phyloP scores from a whole-genome alignment of 1,140 invertebrate genomes.

The Anthonomus grandis region DNA sequence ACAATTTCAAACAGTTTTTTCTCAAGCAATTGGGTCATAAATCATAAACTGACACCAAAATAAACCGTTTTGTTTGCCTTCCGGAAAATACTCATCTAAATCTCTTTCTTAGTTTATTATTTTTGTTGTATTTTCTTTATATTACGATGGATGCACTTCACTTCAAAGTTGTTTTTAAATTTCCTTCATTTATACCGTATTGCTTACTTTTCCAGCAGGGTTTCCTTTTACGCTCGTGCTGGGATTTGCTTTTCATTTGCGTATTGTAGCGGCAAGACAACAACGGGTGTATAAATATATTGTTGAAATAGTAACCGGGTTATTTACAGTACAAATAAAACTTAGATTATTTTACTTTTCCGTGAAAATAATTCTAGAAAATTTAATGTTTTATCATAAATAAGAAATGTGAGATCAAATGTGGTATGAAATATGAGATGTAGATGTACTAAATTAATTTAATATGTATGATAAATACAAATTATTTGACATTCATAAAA shows the following conservation, averaged over 20 bases:
- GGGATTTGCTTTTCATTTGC: conserved; percentile 24
- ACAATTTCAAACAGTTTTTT: not conserved
- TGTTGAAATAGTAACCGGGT: conserved; percentile 1
- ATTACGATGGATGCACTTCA: conserved; percentile 3
- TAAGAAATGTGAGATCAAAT: too few species aligned
- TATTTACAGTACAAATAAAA: too few species aligned
- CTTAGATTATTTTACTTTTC: too few species aligned
- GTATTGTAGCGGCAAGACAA: conserved; percentile 1
- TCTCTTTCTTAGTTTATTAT: conserved; percentile 21
- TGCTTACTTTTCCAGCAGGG: conserved; percentile 22
- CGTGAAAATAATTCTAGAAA: too few species aligned
- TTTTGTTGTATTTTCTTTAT: conserved; percentile 21
- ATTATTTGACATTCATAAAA: too few species aligned
- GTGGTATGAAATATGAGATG: too few species aligned
- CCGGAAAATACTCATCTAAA: conserved; percentile 1
- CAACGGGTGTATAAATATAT: conserved; percentile 1
- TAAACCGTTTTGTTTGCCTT: conserved; percentile 15
- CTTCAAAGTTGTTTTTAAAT: conserved; percentile 26
- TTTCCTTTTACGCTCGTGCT: conserved; percentile 15
- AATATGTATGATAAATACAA: too few species aligned
- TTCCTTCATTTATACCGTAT: conserved; percentile 23
- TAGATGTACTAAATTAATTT: too few species aligned
- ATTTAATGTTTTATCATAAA: too few species aligned
- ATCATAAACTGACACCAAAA: conserved; percentile 15
- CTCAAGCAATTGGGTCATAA: not conserved